Evolutionary conservation across 1,140 invertebrate genomes (phyloP).

Genomic region (Tetragnatha versicolor): DNA sequence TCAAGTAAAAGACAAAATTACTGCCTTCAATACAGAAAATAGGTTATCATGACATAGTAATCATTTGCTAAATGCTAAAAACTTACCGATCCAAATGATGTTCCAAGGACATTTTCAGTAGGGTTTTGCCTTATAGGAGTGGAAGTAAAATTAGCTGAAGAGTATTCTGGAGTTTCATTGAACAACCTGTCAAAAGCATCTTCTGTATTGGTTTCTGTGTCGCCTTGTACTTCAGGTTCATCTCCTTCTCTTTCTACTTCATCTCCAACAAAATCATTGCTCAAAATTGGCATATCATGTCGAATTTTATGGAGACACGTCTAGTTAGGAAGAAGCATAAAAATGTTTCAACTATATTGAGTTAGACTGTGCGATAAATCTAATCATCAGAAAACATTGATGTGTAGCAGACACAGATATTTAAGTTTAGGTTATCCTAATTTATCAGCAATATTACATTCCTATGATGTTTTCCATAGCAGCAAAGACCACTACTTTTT

Average conservation of each 20-base stretch:
- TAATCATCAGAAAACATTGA: too few relatives aligned
- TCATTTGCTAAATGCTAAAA: background rate
- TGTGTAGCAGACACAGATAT: too few relatives aligned
- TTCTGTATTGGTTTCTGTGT: background rate
- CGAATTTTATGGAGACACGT: constrained; percentile 70
- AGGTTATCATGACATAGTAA: too few relatives aligned
- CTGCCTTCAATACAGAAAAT: too few relatives aligned
- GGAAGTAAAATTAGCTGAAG: background rate
- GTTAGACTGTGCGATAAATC: too few relatives aligned
- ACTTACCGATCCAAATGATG: constrained; percentile 32
- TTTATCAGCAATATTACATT: too few relatives aligned
- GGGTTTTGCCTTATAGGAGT: background rate
- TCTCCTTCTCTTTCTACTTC: constrained; percentile 58
- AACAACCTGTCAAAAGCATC: constrained; percentile 37
- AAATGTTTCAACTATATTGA: background rate
- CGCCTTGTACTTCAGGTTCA: constrained; percentile 33
- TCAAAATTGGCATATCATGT: constrained; percentile 69
- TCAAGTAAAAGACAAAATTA: too few relatives aligned
- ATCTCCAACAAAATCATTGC: constrained; percentile 61
- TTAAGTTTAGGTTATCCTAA: too few relatives aligned
- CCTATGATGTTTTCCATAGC: too few relatives aligned
- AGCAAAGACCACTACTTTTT: too few relatives aligned
- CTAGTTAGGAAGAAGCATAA: constrained; percentile 60
- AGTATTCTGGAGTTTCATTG: background rate
- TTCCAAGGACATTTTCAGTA: background rate